Base-by-base conservation (phyloP, 2,888 invertebrate species). In the Nemoura dubitans region DNA sequence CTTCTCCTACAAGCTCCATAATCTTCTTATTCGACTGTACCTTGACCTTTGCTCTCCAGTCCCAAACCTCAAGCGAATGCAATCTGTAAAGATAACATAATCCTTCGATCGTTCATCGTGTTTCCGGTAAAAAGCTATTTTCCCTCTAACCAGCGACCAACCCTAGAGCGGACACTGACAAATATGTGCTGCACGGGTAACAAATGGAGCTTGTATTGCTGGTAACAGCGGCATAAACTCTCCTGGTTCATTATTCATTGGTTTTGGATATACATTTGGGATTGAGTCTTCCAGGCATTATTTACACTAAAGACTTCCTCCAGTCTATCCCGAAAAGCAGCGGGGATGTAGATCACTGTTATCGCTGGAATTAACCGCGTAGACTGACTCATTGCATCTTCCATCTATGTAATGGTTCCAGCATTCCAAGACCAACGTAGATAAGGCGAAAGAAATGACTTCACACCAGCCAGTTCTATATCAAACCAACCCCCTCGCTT, bases 381-480 rank as follows among this genome's bases (percentile, higher is more conserved):
- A 76, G 21, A 27, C 76, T 76, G 78, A 77, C 84, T 83, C 86
- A 83, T 76, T 86, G 83, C 83, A 76, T 59, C 27, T 36, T 84
- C 83, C 76, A 84, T 86, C 83, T 86, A 83, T 78, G 42, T 86
- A 86, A 86, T 86, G 86, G 78, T 30, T 78, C 7, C 21, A 30
- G 83, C 78, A 86, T 36, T 81, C 78, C 77, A 27, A 42, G 43
- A 30, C 76, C 77, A 83, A 59, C 43, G 43, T 21, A 36, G 86
- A 86, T 86, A 86, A 86, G 86, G 81, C 30, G 77, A 86, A 86
- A 83, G 86, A 86, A 86, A 86, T 86, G 83, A 76, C 76, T 76
- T 83, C 83, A 83, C 83, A 83, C 83, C 42, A 42, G 30, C 83
- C n/a, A 42, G 42, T 83, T 36, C 83, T 83, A 83, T 83, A 83